A percentile compares a stretch with the other conserved stretches of the same genome.
Evolutionary conservation across 2,113 vertebrate genomes (phyloP).

Genomic region (Atrichornis clamosus): DNA sequence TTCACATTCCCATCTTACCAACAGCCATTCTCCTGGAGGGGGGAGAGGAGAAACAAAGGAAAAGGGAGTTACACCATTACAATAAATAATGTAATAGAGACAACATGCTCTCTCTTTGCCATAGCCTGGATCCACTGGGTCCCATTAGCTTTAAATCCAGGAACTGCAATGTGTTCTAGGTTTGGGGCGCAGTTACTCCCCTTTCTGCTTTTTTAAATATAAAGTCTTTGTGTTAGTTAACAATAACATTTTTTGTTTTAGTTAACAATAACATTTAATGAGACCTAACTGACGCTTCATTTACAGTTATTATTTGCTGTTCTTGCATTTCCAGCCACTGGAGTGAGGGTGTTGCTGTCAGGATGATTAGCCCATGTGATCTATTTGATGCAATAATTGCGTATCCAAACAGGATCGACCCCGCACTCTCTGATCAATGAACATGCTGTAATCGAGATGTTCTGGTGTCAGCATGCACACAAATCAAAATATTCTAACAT

Average conservation of each 20-base stretch:
- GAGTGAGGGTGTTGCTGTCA: neutral
- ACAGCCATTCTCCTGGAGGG: neutral
- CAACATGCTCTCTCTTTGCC: neutral
- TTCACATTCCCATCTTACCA: slow-evolving; percentile 41
- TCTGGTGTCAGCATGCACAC: slow-evolving; percentile 52
- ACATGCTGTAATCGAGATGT: slow-evolving; percentile 34
- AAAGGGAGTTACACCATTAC: neutral
- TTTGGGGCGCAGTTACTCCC: neutral
- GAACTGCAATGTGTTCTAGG: neutral
- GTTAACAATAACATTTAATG: neutral
- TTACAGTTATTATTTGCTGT: neutral
- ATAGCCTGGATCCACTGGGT: neutral
- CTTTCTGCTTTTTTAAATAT: neutral
- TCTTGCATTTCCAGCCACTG: neutral
- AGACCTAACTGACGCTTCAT: neutral
- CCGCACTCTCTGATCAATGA: neutral
- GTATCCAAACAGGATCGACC: neutral
- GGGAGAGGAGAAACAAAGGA: neutral
- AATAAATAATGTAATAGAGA: slow-evolving; percentile 5
- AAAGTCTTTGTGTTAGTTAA: neutral
- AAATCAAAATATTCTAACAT: slow-evolving; percentile 53
- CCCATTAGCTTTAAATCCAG: slow-evolving; percentile 7
- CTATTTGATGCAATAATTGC: neutral
- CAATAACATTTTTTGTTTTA: neutral
- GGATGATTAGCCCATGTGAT: neutral